phyloP scores from a whole-genome alignment of 2,888 invertebrate species.

The Lepidocyrtoides sp. region DNA sequence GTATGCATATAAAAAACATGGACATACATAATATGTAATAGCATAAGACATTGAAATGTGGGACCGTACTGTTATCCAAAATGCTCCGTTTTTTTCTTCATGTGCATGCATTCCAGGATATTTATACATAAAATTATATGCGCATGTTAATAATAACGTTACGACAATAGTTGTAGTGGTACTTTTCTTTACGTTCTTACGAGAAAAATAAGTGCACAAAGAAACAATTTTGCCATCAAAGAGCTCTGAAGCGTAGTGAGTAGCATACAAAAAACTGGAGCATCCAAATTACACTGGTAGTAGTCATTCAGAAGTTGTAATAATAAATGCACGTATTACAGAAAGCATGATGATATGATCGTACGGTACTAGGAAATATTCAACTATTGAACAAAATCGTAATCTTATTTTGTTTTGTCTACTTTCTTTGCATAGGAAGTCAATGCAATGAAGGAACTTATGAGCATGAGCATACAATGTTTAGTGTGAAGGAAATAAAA shows the following conservation, averaged over 20 bases:
- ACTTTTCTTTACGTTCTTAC: not conserved
- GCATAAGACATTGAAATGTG: not conserved
- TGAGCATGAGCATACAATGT: not conserved
- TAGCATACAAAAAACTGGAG: not conserved
- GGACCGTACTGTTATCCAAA: conserved; percentile 16
- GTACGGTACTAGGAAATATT: conserved; percentile 21
- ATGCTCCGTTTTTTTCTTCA: conserved; percentile 4
- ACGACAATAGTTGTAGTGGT: not conserved
- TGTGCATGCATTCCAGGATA: conserved; percentile 36
- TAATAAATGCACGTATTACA: not conserved
- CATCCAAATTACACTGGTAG: not conserved
- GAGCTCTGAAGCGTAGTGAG: not conserved
- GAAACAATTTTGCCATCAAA: conserved; percentile 42
- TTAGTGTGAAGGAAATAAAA: not conserved
- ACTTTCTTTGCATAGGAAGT: not conserved
- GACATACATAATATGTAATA: not conserved
- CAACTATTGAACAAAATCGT: not conserved
- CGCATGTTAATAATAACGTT: not conserved
- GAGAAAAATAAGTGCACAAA: not conserved
- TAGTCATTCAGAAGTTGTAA: not conserved
- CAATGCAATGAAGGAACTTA: not conserved
- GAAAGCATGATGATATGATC: conserved; percentile 2
- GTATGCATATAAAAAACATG: not conserved
- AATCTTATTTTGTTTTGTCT: conserved; percentile 15
- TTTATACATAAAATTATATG: conserved; percentile 42